These are phyloP conservation scores for Drosophila acutilabella DNA, from an alignment of 2,888 invertebrate species.

Conservation along the genomic window DNA sequence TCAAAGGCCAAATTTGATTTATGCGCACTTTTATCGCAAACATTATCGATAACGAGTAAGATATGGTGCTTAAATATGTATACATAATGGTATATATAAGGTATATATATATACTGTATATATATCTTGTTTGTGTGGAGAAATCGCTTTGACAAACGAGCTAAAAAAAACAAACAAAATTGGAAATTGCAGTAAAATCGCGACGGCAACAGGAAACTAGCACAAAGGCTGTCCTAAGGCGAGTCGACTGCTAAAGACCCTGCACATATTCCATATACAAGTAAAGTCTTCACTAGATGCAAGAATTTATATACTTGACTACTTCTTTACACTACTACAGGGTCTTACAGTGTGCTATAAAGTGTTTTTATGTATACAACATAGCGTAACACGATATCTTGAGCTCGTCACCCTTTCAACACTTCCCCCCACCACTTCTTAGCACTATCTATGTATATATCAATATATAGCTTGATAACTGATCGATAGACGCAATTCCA, in stretches of 20 bases:
- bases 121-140: constrained; percentile 30
- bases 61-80: not conserved
- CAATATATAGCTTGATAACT: constrained; percentile 6
- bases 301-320: too few relatives aligned
- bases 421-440: too few relatives aligned
- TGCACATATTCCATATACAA: not conserved
- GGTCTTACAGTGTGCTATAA: not conserved
- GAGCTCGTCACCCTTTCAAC: not conserved
- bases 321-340: too few relatives aligned
- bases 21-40: constrained; percentile 34
- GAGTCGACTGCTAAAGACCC: not conserved
- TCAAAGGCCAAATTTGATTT: constrained; percentile 32
- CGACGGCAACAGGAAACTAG: constrained; percentile 5
- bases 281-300: too few relatives aligned
- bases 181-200: not conserved
- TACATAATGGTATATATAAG: not conserved
- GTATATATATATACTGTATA: not conserved
- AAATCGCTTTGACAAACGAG: constrained; percentile 36
- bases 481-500: constrained; percentile 12
- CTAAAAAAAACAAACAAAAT: constrained; percentile 12
- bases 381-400: constrained; percentile 26
- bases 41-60: constrained; percentile 24
- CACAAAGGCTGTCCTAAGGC: not conserved
- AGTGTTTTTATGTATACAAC: not conserved
- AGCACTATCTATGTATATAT: not conserved